Conservation (phyloP, 2,888 invertebrate species). For the Pyrochroa serraticornis region DNA sequence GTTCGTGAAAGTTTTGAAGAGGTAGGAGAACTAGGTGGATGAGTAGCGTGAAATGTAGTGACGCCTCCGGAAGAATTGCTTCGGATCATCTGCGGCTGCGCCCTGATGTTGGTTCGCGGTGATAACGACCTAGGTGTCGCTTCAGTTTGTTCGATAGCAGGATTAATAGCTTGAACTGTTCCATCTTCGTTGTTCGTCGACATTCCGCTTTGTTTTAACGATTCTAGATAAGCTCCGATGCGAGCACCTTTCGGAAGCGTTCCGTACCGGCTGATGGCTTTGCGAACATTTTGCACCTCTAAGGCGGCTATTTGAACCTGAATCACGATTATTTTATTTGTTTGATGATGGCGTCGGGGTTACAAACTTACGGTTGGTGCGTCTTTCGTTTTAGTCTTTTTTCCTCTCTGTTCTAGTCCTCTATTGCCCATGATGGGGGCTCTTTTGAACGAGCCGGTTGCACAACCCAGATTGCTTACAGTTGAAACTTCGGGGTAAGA, state of each 20-base stretch:
- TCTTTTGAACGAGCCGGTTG: slow-evolving; percentile 63
- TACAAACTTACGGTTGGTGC: slow-evolving; percentile 46
- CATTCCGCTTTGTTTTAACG: slow-evolving; percentile 80
- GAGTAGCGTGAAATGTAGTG: slow-evolving; percentile 63
- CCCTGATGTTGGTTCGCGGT: slow-evolving; percentile 69
- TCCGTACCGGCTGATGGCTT: slow-evolving; percentile 93
- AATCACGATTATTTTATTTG: slow-evolving; percentile 45
- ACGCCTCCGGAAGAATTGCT: slow-evolving; percentile 89
- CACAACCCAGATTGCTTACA: slow-evolving; percentile 58
- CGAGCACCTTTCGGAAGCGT: slow-evolving; percentile 96
- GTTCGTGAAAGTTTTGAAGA: slow-evolving; percentile 65
- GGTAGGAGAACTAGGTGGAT: slow-evolving; percentile 67
- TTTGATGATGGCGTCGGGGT: background rate
- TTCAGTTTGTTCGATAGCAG: slow-evolving; percentile 51
- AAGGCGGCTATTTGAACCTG: slow-evolving; percentile 85
- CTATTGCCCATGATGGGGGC: slow-evolving; percentile 67
- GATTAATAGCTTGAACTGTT: slow-evolving; percentile 39
- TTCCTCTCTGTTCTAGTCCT: slow-evolving; percentile 66
- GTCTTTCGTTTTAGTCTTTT: slow-evolving; percentile 62
- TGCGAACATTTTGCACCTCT: slow-evolving; percentile 94
- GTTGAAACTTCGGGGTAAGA: slow-evolving; percentile 60
- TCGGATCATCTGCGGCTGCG: slow-evolving; percentile 83
- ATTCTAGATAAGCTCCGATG: slow-evolving; percentile 95
- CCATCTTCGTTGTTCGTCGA: slow-evolving; percentile 54
- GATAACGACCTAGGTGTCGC: slow-evolving; percentile 65